Base-by-base conservation (phyloP, 2,113 vertebrate genomes). In the Crotophaga sulcirostris region DNA sequence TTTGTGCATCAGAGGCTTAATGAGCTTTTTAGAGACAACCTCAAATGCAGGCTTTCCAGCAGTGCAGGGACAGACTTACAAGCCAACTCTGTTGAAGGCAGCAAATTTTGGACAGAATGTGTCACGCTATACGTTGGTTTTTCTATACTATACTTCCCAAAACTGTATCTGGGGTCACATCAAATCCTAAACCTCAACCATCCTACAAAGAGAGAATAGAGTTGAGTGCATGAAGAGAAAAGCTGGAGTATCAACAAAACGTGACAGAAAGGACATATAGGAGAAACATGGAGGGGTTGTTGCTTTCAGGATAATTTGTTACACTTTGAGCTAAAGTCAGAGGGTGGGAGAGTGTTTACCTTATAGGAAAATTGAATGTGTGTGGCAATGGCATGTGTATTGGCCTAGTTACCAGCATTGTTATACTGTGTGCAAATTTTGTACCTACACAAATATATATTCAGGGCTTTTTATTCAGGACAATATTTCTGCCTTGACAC, bases 351-450 rank as follows among this genome's bases (percentile, higher is more conserved):
- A 67, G 44, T 47, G 26, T 90, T 91, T 58, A 13, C 18, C 23
- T 58, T 84, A 18, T 20, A 19, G 5, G 16, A 13, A 47, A 26
- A 18, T 18, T 64, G 38, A 28, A 60, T 34, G 19, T 0, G 0
- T 72, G 44, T 28, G 23, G 51, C 2, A 15, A 9, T 0, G 3
- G 47, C 12, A 2, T 23, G 21, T 44, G 14, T 17, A 9, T 14
- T 70, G 62, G 38, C 18, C 21, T 63, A 18, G 13, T n/a, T 56
- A 17, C 10, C 33, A 63, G 8, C 0, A 0, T 47, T 79, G 17
- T 72, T 3, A 2, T 68, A 60, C 31, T 12, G 28, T 21, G 4
- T 47, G 12, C 13, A 21, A 14, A 20, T 70, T 84, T 87, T 77
- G 11, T 87, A 64, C 18, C 11, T 68, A 15, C 23, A 36, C 4